phyloP scores from a whole-genome alignment of 2,888 invertebrate species.

The Thecocarcelia acutangulata region DNA sequence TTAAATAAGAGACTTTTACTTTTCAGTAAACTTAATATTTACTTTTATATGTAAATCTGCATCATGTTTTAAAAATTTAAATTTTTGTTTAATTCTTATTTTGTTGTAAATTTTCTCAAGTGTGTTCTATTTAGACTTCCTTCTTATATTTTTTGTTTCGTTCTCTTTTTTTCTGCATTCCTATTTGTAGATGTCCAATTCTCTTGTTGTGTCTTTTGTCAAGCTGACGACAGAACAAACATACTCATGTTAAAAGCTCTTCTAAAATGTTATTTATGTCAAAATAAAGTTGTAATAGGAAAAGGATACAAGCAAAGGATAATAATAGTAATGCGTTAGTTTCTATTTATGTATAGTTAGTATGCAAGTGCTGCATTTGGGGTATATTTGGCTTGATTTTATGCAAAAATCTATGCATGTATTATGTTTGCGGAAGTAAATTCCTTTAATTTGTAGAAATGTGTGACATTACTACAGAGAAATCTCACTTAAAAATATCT shows the following conservation, averaged over 20 bases:
- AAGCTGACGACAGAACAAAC: slow-evolving; percentile 32
- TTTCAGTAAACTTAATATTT: too few species aligned
- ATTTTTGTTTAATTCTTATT: neutral
- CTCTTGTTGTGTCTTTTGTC: slow-evolving; percentile 44
- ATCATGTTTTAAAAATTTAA: neutral
- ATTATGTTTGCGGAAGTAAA: slow-evolving; percentile 24
- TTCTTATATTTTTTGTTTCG: neutral
- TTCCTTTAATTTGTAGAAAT: slow-evolving; percentile 13
- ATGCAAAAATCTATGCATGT: neutral
- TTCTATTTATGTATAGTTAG: neutral
- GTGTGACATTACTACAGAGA: slow-evolving; percentile 3
- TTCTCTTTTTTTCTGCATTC: slow-evolving; percentile 1
- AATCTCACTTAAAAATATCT: neutral
- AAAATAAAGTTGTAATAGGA: slow-evolving; percentile 48
- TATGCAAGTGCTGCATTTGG: slow-evolving; percentile 3
- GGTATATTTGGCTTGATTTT: neutral
- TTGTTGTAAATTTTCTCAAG: slow-evolving; percentile 1
- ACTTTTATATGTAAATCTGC: neutral
- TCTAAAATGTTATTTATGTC: slow-evolving; percentile 57
- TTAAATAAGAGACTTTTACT: too few species aligned
- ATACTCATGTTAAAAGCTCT: slow-evolving; percentile 20
- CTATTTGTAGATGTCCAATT: slow-evolving; percentile 15
- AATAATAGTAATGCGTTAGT: slow-evolving; percentile 42
- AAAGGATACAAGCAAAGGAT: slow-evolving; percentile 29
- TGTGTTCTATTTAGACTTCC: neutral